These are phyloP conservation scores for Eurystomus gularis DNA, from an alignment of 2,113 vertebrate genomes.

Conservation along the genomic window DNA sequence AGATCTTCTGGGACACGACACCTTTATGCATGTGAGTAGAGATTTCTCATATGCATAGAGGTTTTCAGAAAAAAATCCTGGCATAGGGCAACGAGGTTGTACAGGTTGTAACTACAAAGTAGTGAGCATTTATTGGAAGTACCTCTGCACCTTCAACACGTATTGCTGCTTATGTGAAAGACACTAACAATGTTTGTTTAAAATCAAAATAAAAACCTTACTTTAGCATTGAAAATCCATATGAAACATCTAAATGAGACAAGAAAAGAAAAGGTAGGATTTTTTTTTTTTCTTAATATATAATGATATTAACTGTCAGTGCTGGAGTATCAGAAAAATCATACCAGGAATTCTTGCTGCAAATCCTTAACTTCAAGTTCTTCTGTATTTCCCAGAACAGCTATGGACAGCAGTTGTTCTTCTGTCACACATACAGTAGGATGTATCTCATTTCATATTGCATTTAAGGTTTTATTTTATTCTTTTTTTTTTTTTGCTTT, in stretches of 20 bases:
- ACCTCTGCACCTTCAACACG: not conserved
- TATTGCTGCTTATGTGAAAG: not conserved
- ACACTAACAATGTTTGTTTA: not conserved
- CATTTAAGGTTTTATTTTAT: not conserved
- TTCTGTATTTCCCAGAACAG: not conserved
- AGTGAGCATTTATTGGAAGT: fast-evolving
- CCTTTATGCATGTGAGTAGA: not conserved
- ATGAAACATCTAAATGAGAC: not conserved
- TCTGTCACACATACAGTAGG: not conserved
- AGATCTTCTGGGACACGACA: not conserved
- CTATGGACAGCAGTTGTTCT: not conserved
- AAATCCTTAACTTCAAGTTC: not conserved
- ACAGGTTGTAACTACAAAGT: not conserved
- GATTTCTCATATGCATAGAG: not conserved
- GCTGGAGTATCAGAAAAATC: not conserved
- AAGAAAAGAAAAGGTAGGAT: not conserved
- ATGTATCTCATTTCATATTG: not conserved
- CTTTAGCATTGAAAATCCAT: not conserved
- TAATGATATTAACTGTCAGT: not conserved
- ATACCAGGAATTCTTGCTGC: not conserved
- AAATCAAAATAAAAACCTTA: not conserved
- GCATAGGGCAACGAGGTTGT: not conserved
- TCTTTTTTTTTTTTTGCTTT: not conserved
- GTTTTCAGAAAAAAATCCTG: not conserved
- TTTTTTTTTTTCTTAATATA: not conserved